Percentiles rank a stretch among this genome's conserved stretches.
Evolutionary conservation across 2,797 vertebrate species (phyloP).

Genomic region (Micrastur ruficollis): DNA sequence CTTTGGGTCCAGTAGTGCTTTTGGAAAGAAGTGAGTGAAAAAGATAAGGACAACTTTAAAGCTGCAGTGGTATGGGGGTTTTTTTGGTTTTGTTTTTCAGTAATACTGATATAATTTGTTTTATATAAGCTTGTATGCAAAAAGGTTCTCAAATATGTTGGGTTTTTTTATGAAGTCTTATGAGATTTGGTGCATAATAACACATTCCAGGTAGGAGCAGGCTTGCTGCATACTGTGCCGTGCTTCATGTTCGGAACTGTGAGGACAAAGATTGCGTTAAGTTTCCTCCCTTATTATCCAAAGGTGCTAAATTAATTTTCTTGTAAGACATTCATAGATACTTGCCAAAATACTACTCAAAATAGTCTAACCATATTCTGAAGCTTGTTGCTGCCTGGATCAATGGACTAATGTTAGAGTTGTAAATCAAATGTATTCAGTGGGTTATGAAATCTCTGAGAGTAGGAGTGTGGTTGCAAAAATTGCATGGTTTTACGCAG

Average conservation of each 20-base stretch:
- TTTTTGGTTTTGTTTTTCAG: background rate
- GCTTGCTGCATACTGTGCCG: background rate
- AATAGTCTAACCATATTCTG: background rate
- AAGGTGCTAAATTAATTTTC: background rate
- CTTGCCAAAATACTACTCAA: background rate
- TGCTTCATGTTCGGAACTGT: background rate
- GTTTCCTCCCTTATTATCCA: background rate
- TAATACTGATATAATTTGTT: background rate
- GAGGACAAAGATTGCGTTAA: background rate
- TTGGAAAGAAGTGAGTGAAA: background rate
- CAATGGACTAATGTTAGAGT: background rate
- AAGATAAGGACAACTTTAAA: background rate
- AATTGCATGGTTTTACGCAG: background rate
- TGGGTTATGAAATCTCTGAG: background rate
- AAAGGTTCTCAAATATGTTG: background rate
- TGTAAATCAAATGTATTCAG: background rate
- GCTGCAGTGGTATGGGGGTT: background rate
- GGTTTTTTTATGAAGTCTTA: background rate
- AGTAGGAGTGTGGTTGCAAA: background rate
- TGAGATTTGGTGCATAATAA: background rate
- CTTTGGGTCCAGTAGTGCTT: background rate
- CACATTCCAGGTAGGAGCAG: background rate
- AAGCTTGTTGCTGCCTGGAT: background rate
- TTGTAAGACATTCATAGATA: background rate
- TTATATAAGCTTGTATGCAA: background rate